Conservation (phyloP, 64 coral and sea anemone genomes). For the Actinia tenebrosa region DNA sequence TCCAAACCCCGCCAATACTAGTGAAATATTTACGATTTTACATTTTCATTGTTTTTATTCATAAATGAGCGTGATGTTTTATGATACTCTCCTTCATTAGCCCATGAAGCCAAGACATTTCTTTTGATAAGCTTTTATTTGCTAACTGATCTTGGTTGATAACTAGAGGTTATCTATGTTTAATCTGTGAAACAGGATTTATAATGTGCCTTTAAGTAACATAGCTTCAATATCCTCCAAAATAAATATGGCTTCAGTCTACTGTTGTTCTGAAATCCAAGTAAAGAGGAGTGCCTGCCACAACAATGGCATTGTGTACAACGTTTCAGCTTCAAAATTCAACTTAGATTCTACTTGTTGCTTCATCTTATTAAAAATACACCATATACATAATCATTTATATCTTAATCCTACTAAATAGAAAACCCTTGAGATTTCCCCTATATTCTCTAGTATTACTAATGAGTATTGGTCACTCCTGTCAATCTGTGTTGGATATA, state of each 20-base stretch:
- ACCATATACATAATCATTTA: background rate
- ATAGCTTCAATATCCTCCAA: background rate
- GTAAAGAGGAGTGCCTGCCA: background rate
- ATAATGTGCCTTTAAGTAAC: background rate
- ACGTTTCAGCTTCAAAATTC: background rate
- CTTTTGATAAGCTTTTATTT: background rate
- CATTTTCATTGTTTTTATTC: background rate
- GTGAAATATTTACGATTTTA: conserved; percentile 11
- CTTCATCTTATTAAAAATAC: background rate
- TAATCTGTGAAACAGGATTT: background rate
- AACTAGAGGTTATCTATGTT: background rate
- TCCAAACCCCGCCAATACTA: background rate
- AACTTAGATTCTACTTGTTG: background rate
- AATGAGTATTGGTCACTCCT: background rate
- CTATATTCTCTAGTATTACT: background rate
- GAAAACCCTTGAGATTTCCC: background rate
- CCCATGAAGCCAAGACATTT: background rate
- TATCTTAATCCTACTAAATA: background rate
- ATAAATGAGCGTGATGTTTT: background rate
- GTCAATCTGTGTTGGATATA: background rate
- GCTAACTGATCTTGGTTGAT: conserved; percentile 1
- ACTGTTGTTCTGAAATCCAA: background rate
- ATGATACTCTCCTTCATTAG: background rate
- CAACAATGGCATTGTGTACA: background rate
- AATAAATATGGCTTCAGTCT: background rate